phyloP scores from a whole-genome alignment of 2,888 invertebrate species.

The Craniophora ligustri region DNA sequence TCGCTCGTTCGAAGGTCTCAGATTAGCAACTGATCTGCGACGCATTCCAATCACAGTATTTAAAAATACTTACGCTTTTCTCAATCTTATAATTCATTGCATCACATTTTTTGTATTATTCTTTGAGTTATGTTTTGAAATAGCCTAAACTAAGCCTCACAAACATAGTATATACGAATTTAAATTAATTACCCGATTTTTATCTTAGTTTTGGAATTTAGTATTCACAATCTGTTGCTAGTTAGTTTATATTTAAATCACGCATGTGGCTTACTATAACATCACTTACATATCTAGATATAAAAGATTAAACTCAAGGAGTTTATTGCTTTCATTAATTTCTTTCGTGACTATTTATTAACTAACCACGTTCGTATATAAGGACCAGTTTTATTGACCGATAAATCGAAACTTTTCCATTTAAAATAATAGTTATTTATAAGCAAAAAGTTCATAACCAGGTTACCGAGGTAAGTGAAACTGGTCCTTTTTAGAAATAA shows the following conservation, averaged over 20 bases:
- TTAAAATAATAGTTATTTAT: slow-evolving; percentile 18
- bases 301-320: slow-evolving; percentile 39
- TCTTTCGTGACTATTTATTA: slow-evolving; percentile 51
- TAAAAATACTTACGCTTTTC: slow-evolving; percentile 72
- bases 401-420: slow-evolving; percentile 19
- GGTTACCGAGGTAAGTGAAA: slow-evolving; percentile 28
- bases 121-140: slow-evolving; percentile 64
- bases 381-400: slow-evolving; percentile 37
- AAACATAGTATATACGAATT: slow-evolving; percentile 42
- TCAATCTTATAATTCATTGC: slow-evolving; percentile 55
- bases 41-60: slow-evolving; percentile 86
- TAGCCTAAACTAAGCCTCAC: slow-evolving; percentile 59
- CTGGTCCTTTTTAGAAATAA: slow-evolving; percentile 31
- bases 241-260: slow-evolving; percentile 58
- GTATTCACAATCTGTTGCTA: slow-evolving; percentile 43
- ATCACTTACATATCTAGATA: slow-evolving; percentile 54
- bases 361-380: slow-evolving; percentile 30
- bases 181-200: slow-evolving; percentile 48
- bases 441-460: neutral
- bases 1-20: slow-evolving; percentile 11
- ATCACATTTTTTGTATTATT: slow-evolving; percentile 61
- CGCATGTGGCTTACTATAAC: slow-evolving; percentile 68
- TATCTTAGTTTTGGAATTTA: slow-evolving; percentile 45
- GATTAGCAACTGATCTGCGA: slow-evolving; percentile 60
- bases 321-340: slow-evolving; percentile 43